Conservation (phyloP, 1,140 invertebrate species). For the Macrosteles quadrilineatus region DNA sequence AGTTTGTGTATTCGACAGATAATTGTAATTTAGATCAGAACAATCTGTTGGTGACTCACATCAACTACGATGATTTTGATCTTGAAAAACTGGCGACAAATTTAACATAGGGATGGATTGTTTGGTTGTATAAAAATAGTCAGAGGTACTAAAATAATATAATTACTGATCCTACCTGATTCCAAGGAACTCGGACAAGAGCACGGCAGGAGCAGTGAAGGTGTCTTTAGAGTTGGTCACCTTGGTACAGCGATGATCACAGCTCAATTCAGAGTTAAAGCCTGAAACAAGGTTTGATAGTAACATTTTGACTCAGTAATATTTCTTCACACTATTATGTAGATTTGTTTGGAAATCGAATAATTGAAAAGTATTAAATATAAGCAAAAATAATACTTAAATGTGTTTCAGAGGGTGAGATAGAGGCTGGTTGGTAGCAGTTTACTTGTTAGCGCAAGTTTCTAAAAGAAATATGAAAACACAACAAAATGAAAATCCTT, state of each 20-base stretch:
- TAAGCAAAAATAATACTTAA: not conserved
- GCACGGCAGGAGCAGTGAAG: not conserved
- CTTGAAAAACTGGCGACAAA: too few species aligned
- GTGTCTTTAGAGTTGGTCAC: slow-evolving; percentile 3
- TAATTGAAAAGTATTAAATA: not conserved
- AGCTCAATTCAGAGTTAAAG: slow-evolving; percentile 8
- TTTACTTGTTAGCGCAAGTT: too few species aligned
- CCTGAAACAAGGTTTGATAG: slow-evolving; percentile 1
- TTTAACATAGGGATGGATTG: too few species aligned
- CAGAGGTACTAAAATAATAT: too few species aligned
- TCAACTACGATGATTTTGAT: too few species aligned
- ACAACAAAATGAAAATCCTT: too few species aligned
- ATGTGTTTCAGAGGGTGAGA: not conserved
- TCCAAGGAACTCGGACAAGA: slow-evolving; percentile 7
- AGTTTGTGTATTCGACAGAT: too few species aligned
- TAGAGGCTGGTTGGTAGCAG: not conserved
- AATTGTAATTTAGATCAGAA: too few species aligned
- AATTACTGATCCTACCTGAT: too few species aligned
- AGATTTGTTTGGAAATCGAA: not conserved
- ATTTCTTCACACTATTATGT: not conserved
- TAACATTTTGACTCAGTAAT: not conserved
- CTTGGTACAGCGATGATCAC: slow-evolving; percentile 2
- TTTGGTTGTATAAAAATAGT: too few species aligned
- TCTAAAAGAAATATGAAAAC: too few species aligned
- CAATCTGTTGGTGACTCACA: too few species aligned